Conservation (phyloP, 2,888 invertebrate genomes). For the Branchipolynoe longqiensis region DNA sequence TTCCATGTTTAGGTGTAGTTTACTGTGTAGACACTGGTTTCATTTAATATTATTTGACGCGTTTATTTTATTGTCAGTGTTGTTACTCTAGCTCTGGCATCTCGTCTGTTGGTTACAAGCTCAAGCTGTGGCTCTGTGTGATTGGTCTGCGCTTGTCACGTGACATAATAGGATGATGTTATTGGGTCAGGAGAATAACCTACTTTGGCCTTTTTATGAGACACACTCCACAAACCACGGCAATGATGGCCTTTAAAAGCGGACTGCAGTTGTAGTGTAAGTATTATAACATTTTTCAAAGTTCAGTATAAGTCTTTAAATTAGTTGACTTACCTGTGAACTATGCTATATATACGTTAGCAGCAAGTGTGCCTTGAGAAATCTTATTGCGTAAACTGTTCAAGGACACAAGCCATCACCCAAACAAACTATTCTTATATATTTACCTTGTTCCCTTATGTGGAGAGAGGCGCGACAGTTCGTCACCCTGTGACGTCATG, state of each 20-base stretch:
- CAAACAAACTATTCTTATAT: slow-evolving; percentile 30
- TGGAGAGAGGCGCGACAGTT: not conserved
- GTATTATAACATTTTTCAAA: slow-evolving; percentile 8
- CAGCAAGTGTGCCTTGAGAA: slow-evolving; percentile 20
- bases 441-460: not conserved
- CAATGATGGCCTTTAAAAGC: not conserved
- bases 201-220: slow-evolving; percentile 9
- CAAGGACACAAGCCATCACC: not conserved
- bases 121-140: slow-evolving; percentile 15
- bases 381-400: not conserved
- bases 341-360: not conserved
- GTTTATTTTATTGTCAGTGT: slow-evolving; percentile 34
- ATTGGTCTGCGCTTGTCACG: not conserved
- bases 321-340: not conserved
- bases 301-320: not conserved
- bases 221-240: not conserved
- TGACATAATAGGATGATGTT: slow-evolving; percentile 27
- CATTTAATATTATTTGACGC: slow-evolving; percentile 44
- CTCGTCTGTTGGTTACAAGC: slow-evolving; percentile 32
- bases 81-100: slow-evolving; percentile 13
- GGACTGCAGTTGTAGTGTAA: slow-evolving; percentile 9
- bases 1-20: slow-evolving; percentile 51
- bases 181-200: not conserved
- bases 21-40: slow-evolving; percentile 48
- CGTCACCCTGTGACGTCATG: not conserved